These are phyloP conservation scores for Kobus ellipsiprymnus DNA, from an alignment of 2,113 vertebrate species.

Conservation along the genomic window DNA sequence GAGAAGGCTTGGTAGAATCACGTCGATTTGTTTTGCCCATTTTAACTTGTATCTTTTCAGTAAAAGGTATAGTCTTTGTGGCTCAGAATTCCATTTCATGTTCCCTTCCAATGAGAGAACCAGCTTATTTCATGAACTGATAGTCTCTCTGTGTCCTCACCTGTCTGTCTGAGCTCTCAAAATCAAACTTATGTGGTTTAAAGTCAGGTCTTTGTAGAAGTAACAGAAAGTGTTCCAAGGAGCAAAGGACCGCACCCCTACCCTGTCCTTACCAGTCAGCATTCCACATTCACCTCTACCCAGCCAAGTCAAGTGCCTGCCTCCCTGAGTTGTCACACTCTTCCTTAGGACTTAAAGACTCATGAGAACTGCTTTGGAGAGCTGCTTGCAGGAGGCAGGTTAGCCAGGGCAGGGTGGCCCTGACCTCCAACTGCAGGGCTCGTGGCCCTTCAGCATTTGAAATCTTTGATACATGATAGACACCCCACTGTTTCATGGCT, in stretches of 20 bases:
- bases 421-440: neutral
- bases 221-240: neutral
- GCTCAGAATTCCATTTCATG: neutral
- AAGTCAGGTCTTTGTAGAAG: neutral
- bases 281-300: too few species aligned
- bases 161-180: neutral
- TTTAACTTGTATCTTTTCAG: neutral
- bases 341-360: neutral
- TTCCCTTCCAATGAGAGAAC: neutral
- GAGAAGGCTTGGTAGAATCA: neutral
- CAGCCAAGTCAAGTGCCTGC: neutral
- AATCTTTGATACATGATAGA: too few species aligned
- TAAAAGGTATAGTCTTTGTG: neutral
- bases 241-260: neutral
- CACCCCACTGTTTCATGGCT: too few species aligned
- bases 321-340: neutral
- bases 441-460: neutral
- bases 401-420: neutral
- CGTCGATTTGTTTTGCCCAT: fast-evolving
- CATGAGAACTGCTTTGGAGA: neutral
- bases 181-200: fast-evolving
- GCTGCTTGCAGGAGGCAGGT: neutral
- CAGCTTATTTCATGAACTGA: too few species aligned
- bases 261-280: neutral
- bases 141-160: neutral